A percentile compares a stretch with the other conserved stretches of the same genome.
Conservation (phyloP, 2,888 invertebrate genomes). For the Lordiphosa fenestrarum region DNA sequence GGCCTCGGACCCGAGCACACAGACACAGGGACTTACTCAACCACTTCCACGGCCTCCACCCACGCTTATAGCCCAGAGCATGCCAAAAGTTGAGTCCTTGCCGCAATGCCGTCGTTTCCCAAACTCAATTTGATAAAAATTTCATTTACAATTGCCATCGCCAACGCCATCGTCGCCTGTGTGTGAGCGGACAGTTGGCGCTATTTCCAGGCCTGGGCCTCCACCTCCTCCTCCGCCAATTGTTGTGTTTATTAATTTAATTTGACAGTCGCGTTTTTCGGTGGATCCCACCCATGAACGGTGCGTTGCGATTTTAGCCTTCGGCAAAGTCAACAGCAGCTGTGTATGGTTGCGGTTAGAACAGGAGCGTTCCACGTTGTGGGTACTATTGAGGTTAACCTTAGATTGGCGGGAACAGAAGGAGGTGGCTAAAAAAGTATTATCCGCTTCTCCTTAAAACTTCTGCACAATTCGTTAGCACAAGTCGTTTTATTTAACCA, state of each 20-base stretch:
- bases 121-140: conserved; percentile 67
- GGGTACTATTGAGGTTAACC: conserved; percentile 37
- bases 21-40: conserved; percentile 7
- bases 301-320: conserved; percentile 35
- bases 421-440: background rate
- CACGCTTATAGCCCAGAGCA: conserved; percentile 44
- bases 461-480: background rate
- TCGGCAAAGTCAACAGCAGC: conserved; percentile 54
- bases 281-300: conserved; percentile 41
- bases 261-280: conserved; percentile 60
- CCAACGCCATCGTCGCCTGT: conserved; percentile 14
- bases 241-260: conserved; percentile 72
- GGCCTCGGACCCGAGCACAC: conserved; percentile 17
- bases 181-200: conserved; percentile 63
- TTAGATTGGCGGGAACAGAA: conserved; percentile 9
- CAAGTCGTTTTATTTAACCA: conserved; percentile 24
- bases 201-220: conserved; percentile 14
- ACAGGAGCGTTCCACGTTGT: conserved; percentile 19
- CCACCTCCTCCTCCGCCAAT: conserved; percentile 42
- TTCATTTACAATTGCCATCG: conserved; percentile 66
- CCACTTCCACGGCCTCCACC: background rate
- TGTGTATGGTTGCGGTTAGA: conserved; percentile 45
- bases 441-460: background rate
- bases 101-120: conserved; percentile 38
- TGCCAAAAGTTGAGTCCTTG: conserved; percentile 68